Base-by-base conservation (phyloP, 2,888 invertebrate species). In the Eupeodes luniger region DNA sequence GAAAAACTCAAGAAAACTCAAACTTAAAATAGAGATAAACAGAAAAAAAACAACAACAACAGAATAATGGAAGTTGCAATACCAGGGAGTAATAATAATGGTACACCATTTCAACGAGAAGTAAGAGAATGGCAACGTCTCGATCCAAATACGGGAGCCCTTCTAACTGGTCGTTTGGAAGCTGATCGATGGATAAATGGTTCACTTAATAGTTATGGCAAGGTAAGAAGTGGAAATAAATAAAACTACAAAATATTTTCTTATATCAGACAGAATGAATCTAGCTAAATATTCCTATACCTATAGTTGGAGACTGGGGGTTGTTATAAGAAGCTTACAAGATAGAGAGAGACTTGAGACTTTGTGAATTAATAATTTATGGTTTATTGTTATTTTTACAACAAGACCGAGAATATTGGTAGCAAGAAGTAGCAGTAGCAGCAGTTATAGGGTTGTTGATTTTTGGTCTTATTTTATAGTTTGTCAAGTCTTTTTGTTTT, bases 141-240 rank as follows among this genome's bases (percentile, higher is more conserved):
- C 91, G 94, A 94, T 93, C 93, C 93, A 91, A 92, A 93, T 91
- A 94, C 94, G 89, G 94, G 94, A 89, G 94, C 94, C 84, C 91
- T 93, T 90, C 90, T 93, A 90, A 93, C 92, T 90, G 94, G 94
- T 81, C 93, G 94, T 89, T 91, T 94, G 90, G 94, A 94, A 91
- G 94, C 94, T 90, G 94, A 94, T 93, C 93, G 94, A 91, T 94
- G 94, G 93, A 93, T 93, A 91, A 93, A 93, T 92, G 94, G 94
- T 90, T 92, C 93, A 90, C 91, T 93, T 91, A 93, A 93, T 91
- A 93, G 92, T 91, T 94, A 93, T 90, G 94, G 94, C 91, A 94
- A 94, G 93, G 94, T 94, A 90, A 92, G 92, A 90, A 92, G 92
- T 90, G 69, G 36, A 77, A 80, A 34, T 40, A 34, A 49, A 53